phyloP scores from a whole-genome alignment of 2,888 invertebrate species.

The Thalpophila matura region DNA sequence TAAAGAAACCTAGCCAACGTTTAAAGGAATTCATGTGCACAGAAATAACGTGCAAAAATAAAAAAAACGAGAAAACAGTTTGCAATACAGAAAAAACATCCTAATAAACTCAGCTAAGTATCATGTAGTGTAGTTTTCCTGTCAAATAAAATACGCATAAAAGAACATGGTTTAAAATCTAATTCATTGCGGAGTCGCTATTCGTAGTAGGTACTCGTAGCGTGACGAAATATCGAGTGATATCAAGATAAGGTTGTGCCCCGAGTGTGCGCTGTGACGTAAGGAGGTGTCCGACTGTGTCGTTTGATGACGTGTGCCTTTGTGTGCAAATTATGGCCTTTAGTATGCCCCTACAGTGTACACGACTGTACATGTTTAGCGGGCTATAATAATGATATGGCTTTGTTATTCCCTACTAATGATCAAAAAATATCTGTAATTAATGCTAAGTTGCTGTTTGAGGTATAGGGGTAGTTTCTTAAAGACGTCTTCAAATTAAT shows the following conservation, averaged over 20 bases:
- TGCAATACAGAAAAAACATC: not conserved
- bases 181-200: conserved; percentile 15
- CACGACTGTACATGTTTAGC: conserved; percentile 11
- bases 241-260: conserved; percentile 54
- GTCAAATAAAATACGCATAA: conserved; percentile 21
- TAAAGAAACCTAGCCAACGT: not conserved
- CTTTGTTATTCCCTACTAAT: conserved; percentile 8
- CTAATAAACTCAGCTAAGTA: conserved; percentile 18
- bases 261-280: conserved; percentile 67
- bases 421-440: conserved; percentile 20
- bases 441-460: not conserved
- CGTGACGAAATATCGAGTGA: conserved; percentile 60
- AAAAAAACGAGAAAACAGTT: not conserved
- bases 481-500: not conserved
- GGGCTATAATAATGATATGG: conserved; percentile 17
- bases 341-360: conserved; percentile 31
- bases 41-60: conserved; percentile 20
- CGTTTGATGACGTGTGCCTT: conserved; percentile 72
- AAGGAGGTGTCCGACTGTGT: conserved; percentile 76
- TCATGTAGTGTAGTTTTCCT: conserved; percentile 15
- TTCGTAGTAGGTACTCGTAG: conserved; percentile 19
- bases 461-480: not conserved
- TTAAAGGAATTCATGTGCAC: not conserved
- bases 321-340: conserved; percentile 68
- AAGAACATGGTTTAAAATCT: conserved; percentile 22